Conservation (phyloP, 2,113 vertebrate species). For the Macheiramphus alcinus region DNA sequence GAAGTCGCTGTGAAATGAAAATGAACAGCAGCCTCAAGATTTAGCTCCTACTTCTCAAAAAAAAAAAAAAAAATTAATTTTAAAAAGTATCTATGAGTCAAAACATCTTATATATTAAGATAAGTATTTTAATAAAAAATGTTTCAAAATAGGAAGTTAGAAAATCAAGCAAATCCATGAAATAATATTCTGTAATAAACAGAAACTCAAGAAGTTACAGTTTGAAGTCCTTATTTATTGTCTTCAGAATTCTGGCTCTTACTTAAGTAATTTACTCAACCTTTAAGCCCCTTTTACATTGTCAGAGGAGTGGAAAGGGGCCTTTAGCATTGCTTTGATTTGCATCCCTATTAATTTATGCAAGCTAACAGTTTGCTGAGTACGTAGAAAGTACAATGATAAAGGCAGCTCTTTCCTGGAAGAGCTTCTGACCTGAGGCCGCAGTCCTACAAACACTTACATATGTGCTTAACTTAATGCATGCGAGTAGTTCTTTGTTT, state of each 20-base stretch:
- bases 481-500: not conserved
- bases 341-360: not conserved
- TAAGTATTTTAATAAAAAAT: not conserved
- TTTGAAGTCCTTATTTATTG: not conserved
- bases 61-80: not conserved
- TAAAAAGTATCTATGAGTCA: not conserved
- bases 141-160: not conserved
- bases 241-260: not conserved
- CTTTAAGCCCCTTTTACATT: not conserved
- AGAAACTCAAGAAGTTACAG: not conserved
- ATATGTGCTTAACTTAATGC: not conserved
- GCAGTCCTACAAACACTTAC: not conserved
- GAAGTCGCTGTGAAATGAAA: not conserved
- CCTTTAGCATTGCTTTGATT: not conserved
- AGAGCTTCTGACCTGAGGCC: slow-evolving; percentile 1
- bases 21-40: not conserved
- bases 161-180: not conserved
- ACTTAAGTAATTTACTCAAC: not conserved
- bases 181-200: not conserved
- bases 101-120: not conserved
- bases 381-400: not conserved
- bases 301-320: not conserved
- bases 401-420: not conserved
- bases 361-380: not conserved
- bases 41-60: not conserved